Evolutionary conservation across 2,797 vertebrate genomes (phyloP), one percentile per base, ranked within the genome.

Genomic region (Takifugu rubripes): DNA sequence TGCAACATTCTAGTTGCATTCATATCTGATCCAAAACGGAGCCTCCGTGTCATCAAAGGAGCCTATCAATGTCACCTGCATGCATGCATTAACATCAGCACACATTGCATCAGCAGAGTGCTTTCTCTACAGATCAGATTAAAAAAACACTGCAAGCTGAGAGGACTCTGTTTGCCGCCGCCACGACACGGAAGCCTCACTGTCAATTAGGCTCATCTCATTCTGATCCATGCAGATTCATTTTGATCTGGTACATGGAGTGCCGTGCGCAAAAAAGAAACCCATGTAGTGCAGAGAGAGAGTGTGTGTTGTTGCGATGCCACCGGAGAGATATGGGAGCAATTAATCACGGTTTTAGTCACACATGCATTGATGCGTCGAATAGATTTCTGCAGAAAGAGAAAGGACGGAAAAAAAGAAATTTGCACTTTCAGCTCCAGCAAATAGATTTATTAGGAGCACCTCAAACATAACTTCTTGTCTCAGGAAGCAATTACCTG

Each of bases 271-370:
- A 71, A 66, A 21, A 40, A 40, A 40, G 36, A 71, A 72, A 58
- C 3, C 52, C 51, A 70, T 66, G 57, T 31, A 48, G 45, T 44
- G 53, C 40, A 55, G 45, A 47, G 67, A 71, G 62, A 78, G 46
- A 24, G 44, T 42, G 12, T 54, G 43, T 12, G 26, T 52, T 1
- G 61, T 68, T 68, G 44, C 59, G 57, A 75, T 81, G 64, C 57
- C 45, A 68, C 64, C 56, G 55, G 54, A 60, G 55, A 63, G 70
- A 83, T 81, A 80, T 83, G 82, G 83, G 79, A 79, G 74, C 77
- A 84, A 84, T 80, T 76, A 70, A 81, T 85, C 75, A 78, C 69
- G 64, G 45, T 84, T 83, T 78, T 79, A 72, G 78, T 82, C 68
- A 72, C 62, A 66, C 55, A 64, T 52, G 64, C 54, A n/a, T 54